These are phyloP conservation scores for Flexamia atlantica DNA, from an alignment of 2,888 invertebrate species.

Conservation along the genomic window DNA sequence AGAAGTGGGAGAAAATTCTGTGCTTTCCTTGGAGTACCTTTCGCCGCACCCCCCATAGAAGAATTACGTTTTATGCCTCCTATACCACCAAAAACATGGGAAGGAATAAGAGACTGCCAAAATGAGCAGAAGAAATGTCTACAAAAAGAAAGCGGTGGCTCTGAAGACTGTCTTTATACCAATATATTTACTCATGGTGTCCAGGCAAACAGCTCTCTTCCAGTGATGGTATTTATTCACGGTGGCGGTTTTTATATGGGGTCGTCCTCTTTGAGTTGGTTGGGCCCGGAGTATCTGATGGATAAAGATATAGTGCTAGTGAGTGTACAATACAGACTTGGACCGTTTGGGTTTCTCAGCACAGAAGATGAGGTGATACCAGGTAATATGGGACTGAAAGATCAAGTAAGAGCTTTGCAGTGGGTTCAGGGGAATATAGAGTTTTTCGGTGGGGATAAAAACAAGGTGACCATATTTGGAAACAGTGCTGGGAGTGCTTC, in stretches of 20 bases:
- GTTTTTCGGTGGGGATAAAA: conserved; percentile 24
- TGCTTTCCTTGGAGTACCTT: conserved; percentile 37
- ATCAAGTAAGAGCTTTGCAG: conserved; percentile 37
- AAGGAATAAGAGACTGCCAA: conserved; percentile 5
- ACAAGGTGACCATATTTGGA: conserved; percentile 33
- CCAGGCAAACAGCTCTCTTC: not conserved
- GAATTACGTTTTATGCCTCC: conserved; percentile 36
- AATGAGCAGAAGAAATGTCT: conserved; percentile 5
- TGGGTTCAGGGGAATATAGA: conserved; percentile 47
- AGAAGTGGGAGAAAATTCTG: conserved; percentile 20
- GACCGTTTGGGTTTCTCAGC: conserved; percentile 34
- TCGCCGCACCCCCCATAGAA: not conserved
- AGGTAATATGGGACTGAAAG: conserved; percentile 47
- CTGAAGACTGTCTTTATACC: conserved; percentile 60
- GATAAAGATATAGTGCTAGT: conserved; percentile 43
- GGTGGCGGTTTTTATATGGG: conserved; percentile 55
- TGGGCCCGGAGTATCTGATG: conserved; percentile 26
- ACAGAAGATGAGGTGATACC: conserved; percentile 30
- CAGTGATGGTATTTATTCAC: conserved; percentile 56
- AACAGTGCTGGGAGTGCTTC: conserved; percentile 33
- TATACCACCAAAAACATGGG: not conserved
- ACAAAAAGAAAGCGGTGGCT: conserved; percentile 13
- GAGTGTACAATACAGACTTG: conserved; percentile 31
- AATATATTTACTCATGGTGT: conserved; percentile 60
- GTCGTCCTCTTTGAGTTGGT: not conserved